Base-by-base conservation (phyloP, 2,888 invertebrate species). In the Eupithecia abbreviata region DNA sequence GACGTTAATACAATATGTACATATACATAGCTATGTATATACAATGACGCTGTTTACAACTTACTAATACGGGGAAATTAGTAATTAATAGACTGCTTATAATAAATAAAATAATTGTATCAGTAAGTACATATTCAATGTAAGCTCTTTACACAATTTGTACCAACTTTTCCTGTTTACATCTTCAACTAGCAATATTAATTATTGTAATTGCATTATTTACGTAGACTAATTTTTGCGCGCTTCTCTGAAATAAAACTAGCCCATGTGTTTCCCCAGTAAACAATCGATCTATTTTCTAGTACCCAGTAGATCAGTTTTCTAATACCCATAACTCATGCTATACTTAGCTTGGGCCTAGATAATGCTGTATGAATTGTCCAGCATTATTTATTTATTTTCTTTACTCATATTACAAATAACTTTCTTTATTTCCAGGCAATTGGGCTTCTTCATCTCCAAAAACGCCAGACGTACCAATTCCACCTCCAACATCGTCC, bases 151-250 rank as follows among this genome's bases (percentile, higher is more conserved):
- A 4, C 30, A 30, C 10, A 58, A 18, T 4, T 10, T 15, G 9
- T 58, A 58, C 58, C 58, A 58, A 58, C 18, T 18, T 62, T 62
- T 62, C 62, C 62, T 62, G 62, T 62, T 62, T 62, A 62, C 62
- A 30, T 62, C 62, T 62, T 30, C 18, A 62, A 30, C 30, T 30
- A 9, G 18, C 7, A 58, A 58, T 58, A 18, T 18, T 18, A 15
- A n/a, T 51, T 7, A 51, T 51, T 58, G 18, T 58, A n/a, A 55
- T n/a, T n/a, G 55, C 2, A 58, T 18, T 18, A 18, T 58, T 58
- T 18, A 58, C 18, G 18, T 55, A 55, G 3, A n/a, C n/a, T n/a
- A n/a, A 5, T 0, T 55, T 55, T 6, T 15, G 51, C 51, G 51
- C 51, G 51, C 51, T n/a, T n/a, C 51, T 55, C 51, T 2, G 51